These are phyloP conservation scores for Drosophila antonietae DNA, from an alignment of 2,888 invertebrate species.

Conservation along the genomic window DNA sequence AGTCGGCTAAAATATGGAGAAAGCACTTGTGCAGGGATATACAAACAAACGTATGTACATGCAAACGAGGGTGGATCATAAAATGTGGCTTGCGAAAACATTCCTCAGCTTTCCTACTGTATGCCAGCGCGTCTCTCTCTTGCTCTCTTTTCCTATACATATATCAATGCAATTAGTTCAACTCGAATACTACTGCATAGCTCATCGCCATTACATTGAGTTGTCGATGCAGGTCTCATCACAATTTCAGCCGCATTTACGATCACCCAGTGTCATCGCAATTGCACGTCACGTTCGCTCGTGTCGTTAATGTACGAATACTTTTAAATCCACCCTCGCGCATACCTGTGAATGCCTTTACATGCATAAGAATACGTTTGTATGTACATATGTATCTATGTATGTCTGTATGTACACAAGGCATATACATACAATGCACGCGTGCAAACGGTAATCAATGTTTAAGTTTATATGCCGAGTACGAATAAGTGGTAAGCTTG, in stretches of 20 bases:
- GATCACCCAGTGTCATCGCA: conserved; percentile 5
- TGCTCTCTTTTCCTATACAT: too few species aligned
- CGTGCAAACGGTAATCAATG: conserved; percentile 72
- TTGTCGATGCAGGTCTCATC: conserved; percentile 31
- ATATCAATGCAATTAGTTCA: conserved; percentile 4
- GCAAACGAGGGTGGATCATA: conserved; percentile 53
- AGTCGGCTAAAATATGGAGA: conserved; percentile 74
- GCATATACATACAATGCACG: conserved; percentile 54
- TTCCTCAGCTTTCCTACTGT: not conserved
- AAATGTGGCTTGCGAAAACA: conserved; percentile 24
- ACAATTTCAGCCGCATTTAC: conserved; percentile 1
- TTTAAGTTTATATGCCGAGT: conserved; percentile 65
- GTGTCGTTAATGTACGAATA: conserved; percentile 12
- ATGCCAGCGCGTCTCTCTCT: not conserved
- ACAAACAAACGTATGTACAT: conserved; percentile 26
- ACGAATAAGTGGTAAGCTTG: conserved; percentile 58
- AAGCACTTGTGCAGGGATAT: conserved; percentile 71
- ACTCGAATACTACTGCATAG: conserved; percentile 1
- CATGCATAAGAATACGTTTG: conserved; percentile 23
- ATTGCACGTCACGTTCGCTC: conserved; percentile 28
- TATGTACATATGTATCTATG: not conserved
- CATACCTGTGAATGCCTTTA: conserved; percentile 47
- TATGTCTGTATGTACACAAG: conserved; percentile 9
- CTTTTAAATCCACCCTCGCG: conserved; percentile 53
- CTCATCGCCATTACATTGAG: conserved; percentile 4